Base-by-base conservation (phyloP, 2,797 vertebrate genomes). In the Molothrus aeneus region DNA sequence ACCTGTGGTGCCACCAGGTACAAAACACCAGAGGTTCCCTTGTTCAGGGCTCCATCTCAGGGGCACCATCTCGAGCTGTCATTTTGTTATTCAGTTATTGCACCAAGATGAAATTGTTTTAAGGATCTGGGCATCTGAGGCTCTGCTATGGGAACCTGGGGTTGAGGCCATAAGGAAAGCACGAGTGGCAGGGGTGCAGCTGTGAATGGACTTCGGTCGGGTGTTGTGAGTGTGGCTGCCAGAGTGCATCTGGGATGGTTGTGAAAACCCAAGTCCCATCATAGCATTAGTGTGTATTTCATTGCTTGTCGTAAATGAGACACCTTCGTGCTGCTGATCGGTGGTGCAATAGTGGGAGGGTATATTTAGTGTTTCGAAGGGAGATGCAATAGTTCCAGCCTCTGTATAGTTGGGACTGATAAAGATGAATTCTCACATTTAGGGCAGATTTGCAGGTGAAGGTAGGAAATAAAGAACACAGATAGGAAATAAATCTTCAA, bases 391-490 rank as follows among this genome's bases (percentile, higher is more conserved):
- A 82, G 53, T 92, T 92, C 56, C 24, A 80, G 69, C 45, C 82
- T 95, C 77, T 82, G 47, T 88, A 42, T 40, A 82, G 29, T 17
- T 80, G 71, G 51, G 61, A 90, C 57, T 91, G 80, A 74, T 80
- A 93, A 80, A 92, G 50, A 42, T 96, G 96, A 93, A 96, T 96
- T 97, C 93, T 89, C 71, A 79, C 28, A 64, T 94, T 93, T 90
- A 78, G 80, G 88, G 70, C 42, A 95, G 77, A 74, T 92, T 90
- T 87, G 86, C 68, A 96, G 90, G 54, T 83, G 13, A 95, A 94
- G 78, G 36, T 94, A 21, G 22, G 40, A 79, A 56, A 38, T 13
- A 47, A 51, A 40, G 34, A 60, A 87, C 50, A 48, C 38, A 71
- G 70, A 57, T 79, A 94, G 86, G 86, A 97, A 95, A 95, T 92